Percentiles rank a stretch among this genome's conserved stretches.
Evolutionary conservation across 2,888 invertebrate species (phyloP).

Genomic region (Drosophila antonietae): DNA sequence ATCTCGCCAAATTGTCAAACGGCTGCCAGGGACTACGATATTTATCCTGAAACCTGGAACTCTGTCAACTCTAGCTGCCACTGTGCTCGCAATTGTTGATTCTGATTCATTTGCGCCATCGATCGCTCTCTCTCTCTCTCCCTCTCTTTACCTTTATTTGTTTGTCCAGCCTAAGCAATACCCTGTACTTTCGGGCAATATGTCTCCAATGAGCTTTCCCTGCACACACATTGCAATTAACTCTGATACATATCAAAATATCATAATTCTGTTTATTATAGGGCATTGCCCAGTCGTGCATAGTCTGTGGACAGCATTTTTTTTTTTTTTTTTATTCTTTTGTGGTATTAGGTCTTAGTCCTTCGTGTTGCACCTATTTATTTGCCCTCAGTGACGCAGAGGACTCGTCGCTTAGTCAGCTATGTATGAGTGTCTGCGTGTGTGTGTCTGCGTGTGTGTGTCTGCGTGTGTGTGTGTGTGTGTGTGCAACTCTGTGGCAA

Average conservation of each 20-base stretch:
- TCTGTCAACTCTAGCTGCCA: conserved; percentile 2
- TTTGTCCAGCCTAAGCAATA: background rate
- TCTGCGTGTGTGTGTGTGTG: background rate
- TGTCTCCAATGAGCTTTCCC: background rate
- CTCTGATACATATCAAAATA: no score
- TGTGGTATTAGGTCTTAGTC: conserved; percentile 2
- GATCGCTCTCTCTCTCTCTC: background rate
- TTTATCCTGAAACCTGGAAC: background rate
- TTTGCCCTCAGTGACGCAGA: conserved; percentile 12
- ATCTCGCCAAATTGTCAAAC: conserved; percentile 17
- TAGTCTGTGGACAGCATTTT: background rate
- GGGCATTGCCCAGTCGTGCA: background rate
- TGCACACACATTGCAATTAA: no score
- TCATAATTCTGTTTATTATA: background rate
- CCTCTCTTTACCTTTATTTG: background rate
- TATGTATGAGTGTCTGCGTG: background rate
- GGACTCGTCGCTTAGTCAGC: conserved; percentile 14
- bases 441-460: background rate
- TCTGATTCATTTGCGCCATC: conserved; percentile 2
- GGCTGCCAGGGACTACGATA: conserved; percentile 2
- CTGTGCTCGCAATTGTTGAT: background rate
- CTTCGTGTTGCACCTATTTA: conserved; percentile 22
- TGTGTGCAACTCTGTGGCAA: conserved; percentile 40
- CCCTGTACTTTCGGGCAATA: background rate
- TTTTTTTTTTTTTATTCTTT: background rate